A percentile compares a stretch with the other conserved stretches of the same genome.
phyloP scores from a whole-genome alignment of 2,797 vertebrate genomes.

The Pyrocephalus nanus region DNA sequence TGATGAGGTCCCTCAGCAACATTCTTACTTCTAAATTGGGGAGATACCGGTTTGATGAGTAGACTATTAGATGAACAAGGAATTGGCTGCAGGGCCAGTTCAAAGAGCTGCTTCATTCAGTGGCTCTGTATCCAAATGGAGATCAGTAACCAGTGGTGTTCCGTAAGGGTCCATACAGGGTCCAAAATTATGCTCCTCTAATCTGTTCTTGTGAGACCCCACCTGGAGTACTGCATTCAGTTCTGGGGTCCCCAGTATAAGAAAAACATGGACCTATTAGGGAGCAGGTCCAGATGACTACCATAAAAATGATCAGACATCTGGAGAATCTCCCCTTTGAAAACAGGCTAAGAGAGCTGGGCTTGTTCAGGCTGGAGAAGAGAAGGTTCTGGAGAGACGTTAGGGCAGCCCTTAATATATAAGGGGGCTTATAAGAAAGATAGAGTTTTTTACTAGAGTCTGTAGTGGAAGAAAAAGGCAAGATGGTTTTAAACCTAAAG shows the following conservation, averaged over 20 bases:
- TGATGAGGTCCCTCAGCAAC: neutral
- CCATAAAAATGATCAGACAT: neutral
- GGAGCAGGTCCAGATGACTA: neutral
- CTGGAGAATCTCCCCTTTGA: neutral
- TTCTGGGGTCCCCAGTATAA: neutral
- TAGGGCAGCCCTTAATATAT: neutral
- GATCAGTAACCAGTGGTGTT: neutral
- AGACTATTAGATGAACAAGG: neutral
- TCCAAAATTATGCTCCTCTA: neutral
- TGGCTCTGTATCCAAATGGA: neutral
- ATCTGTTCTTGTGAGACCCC: neutral
- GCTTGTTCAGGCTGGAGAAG: neutral
- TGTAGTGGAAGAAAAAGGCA: neutral
- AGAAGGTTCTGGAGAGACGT: neutral
- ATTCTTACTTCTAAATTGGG: neutral
- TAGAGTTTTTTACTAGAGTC: neutral
- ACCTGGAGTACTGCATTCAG: neutral
- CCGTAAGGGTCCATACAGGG: neutral
- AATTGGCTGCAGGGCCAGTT: neutral
- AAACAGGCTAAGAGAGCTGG: neutral
- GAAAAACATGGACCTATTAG: neutral
- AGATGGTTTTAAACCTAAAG: neutral
- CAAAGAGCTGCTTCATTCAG: neutral
- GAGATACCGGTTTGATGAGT: neutral
- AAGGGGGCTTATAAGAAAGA: neutral